Evolutionary conservation across 2,113 vertebrate genomes (phyloP), one percentile per base, ranked within the genome.

Genomic region (Dermatemys mawii): DNA sequence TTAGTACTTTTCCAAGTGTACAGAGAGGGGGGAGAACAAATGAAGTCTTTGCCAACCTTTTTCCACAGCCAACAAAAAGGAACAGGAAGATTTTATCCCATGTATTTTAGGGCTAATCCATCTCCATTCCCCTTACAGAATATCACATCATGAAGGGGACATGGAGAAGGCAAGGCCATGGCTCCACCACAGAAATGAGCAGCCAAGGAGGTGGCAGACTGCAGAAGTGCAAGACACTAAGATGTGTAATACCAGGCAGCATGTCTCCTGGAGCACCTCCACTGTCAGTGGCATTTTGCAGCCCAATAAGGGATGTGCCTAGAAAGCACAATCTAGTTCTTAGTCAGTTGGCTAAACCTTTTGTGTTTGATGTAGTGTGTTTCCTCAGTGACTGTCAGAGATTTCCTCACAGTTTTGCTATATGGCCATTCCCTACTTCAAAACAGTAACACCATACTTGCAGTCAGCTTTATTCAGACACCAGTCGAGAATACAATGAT

Each of bases 401-500:
- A 73, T 73, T 73, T 24, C 19, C 41, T 73, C 11, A 8, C 38
- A 41, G 12, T 24, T 73, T 73, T 73, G 11, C 38, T 41, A 73
- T 24, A 73, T 12, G n/a, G 10, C 21, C 32, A 63, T 63, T 32
- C 29, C 32, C 29, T 63, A 63, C 35, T 35, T 63, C 17, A n/a
- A 60, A 53, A 8, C 0, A 3, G 11, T 26, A 17, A 53, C 3
- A 5, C 3, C 2, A 8, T 5, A 38, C 78, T 81, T 6, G 24
- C 13, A 44, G 8, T n/a, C 3, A 1, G 27, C 67, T 85, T 55
- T 91, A 2, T 44, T 75, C 55, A 78, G 27, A 10, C 2, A 1
- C 2, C 13, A 17, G 4, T 73, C 32, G 38, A 54, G 29, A 78
- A 86, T 5, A 83, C 51, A 73, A 8, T 8, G 81, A 49, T 24